Conservation (phyloP, 2,888 invertebrate species). For the Pediacus dermestoides region DNA sequence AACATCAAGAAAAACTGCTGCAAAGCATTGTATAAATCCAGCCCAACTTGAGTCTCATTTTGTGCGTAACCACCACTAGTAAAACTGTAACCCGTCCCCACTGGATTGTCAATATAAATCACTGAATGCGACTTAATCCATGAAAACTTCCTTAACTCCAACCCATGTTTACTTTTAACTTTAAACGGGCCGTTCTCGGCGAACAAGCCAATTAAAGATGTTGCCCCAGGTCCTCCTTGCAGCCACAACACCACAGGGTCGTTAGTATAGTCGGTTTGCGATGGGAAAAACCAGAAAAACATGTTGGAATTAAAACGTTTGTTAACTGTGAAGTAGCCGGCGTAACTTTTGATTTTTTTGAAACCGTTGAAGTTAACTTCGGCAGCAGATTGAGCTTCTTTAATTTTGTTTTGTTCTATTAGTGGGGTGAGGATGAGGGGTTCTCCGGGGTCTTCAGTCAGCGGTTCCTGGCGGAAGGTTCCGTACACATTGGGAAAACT, state of each 20-base stretch:
- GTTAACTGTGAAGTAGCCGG: conserved; percentile 78
- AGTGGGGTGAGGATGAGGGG: conserved; percentile 71
- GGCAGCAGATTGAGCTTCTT: conserved; percentile 57
- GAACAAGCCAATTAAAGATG: conserved; percentile 72
- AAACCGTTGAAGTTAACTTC: conserved; percentile 54
- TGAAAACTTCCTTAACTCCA: conserved; percentile 60
- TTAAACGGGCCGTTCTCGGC: conserved; percentile 76
- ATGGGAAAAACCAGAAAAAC: conserved; percentile 88
- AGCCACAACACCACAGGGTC: conserved; percentile 76
- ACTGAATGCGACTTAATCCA: conserved; percentile 76
- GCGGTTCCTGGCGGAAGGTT: not conserved
- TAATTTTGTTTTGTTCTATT: conserved; percentile 62
- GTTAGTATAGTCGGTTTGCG: conserved; percentile 50
- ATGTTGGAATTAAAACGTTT: conserved; percentile 68
- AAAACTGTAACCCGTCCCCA: conserved; percentile 87
- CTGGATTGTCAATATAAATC: conserved; percentile 87
- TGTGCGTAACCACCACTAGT: conserved; percentile 74
- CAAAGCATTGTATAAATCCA: conserved; percentile 70
- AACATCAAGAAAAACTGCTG: conserved; percentile 79
- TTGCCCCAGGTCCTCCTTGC: conserved; percentile 77
- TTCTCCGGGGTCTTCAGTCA: conserved; percentile 40
- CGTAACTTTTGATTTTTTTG: conserved; percentile 60
- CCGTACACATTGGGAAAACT: conserved; percentile 1
- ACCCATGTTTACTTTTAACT: conserved; percentile 45
- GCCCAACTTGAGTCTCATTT: conserved; percentile 73